A percentile compares a stretch with the other conserved stretches of the same genome.
phyloP scores from a whole-genome alignment of 2,888 invertebrate species.

The Monoplex corrugatus region DNA sequence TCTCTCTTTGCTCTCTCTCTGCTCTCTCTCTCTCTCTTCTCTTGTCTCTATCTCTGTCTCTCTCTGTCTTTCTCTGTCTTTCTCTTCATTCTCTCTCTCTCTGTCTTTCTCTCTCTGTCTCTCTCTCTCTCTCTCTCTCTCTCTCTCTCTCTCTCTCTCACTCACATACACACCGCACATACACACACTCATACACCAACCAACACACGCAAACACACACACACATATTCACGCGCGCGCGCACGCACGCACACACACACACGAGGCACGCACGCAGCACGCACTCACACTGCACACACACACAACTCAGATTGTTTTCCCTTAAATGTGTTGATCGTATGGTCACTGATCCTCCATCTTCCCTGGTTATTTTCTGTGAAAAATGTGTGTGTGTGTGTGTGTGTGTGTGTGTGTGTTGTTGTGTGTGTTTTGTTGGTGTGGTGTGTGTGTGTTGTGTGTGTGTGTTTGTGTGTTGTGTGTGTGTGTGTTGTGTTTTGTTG shows the following conservation, averaged over 20 bases:
- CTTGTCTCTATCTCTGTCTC: not conserved
- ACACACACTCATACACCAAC: not conserved
- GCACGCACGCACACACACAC: not conserved
- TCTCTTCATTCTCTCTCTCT: not conserved
- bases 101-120: not conserved
- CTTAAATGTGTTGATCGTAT: too few relatives aligned
- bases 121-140: not conserved
- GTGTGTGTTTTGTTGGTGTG: too few relatives aligned
- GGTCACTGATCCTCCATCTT: too few relatives aligned
- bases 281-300: slow-evolving; percentile 16
- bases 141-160: not conserved
- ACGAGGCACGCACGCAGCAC: slow-evolving; percentile 1
- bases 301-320: too few relatives aligned
- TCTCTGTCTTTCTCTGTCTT: not conserved
- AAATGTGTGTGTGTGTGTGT: too few relatives aligned
- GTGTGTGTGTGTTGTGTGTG: too few relatives aligned
- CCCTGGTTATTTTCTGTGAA: too few relatives aligned
- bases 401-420: too few relatives aligned
- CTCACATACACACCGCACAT: too few relatives aligned
- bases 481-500: too few relatives aligned
- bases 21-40: not conserved
- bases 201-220: slow-evolving; percentile 17
- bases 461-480: too few relatives aligned
- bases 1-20: not conserved
- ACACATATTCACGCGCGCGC: not conserved